A percentile compares a stretch with the other conserved stretches of the same genome.
Conservation (phyloP, 1,140 invertebrate genomes). For the Cyphomyrmex costatus region DNA sequence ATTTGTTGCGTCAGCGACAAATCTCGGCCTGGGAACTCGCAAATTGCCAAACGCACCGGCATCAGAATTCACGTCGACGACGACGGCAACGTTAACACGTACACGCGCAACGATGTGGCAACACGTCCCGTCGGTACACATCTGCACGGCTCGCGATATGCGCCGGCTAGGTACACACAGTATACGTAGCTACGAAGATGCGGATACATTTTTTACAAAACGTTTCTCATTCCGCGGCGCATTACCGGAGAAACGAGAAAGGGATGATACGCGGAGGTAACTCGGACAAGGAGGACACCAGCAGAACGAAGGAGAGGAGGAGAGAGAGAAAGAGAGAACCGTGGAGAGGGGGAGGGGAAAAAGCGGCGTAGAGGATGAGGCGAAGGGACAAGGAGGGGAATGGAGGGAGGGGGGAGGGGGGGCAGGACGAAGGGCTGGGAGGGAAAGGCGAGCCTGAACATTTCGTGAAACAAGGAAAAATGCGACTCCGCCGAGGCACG, state of each 20-base stretch:
- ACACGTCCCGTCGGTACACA: conserved; percentile 63
- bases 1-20: conserved; percentile 64
- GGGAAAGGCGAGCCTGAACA: conserved; percentile 81
- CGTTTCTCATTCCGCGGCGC: conserved; percentile 85
- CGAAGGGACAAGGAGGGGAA: conserved; percentile 55
- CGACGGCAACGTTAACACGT: conserved; percentile 62
- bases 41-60: conserved; percentile 62
- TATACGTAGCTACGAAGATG: conserved; percentile 78
- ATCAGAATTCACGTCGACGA: conserved; percentile 71
- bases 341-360: conserved; percentile 54
- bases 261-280: conserved; percentile 78
- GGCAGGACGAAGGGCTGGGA: conserved; percentile 65
- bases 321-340: conserved; percentile 47
- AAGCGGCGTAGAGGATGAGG: conserved; percentile 38
- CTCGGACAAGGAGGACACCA: conserved; percentile 69
- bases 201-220: conserved; percentile 85
- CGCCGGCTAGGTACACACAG: conserved; percentile 55
- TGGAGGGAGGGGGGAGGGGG: no score
- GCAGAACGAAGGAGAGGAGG: conserved; percentile 58
- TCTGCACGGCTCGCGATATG: conserved; percentile 43
- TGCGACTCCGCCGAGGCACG: conserved; percentile 85
- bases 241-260: conserved; percentile 80
- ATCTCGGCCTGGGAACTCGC: conserved; percentile 58
- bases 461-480: conserved; percentile 87
- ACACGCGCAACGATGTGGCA: conserved; percentile 63